Percentiles rank a stretch among this genome's conserved stretches.
These are phyloP conservation scores for Scaptomyza tumidula DNA, from an alignment of 2,888 invertebrate species.

Conservation along the genomic window DNA sequence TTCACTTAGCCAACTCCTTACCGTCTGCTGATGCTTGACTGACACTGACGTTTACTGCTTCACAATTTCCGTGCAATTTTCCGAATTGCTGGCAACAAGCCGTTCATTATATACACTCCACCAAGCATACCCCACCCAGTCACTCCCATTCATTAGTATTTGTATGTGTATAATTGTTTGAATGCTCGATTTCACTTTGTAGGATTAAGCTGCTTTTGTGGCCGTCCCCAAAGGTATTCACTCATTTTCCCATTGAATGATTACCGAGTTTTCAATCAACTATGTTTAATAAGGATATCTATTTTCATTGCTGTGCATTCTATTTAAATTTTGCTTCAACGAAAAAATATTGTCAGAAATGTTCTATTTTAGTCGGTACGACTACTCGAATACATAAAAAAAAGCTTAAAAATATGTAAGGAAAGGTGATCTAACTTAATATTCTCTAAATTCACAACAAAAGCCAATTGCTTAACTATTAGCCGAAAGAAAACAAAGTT, in stretches of 20 bases:
- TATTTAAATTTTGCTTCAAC: neutral
- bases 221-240: slow-evolving; percentile 3
- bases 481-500: neutral
- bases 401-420: neutral
- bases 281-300: slow-evolving; percentile 39
- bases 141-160: neutral
- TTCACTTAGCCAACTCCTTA: slow-evolving; percentile 37
- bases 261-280: slow-evolving; percentile 63
- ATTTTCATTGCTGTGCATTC: slow-evolving; percentile 15
- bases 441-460: neutral
- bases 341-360: neutral
- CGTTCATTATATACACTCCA: slow-evolving; percentile 10
- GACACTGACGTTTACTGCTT: slow-evolving; percentile 47
- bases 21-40: slow-evolving; percentile 28
- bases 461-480: neutral
- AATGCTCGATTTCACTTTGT: slow-evolving; percentile 53
- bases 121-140: neutral
- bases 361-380: neutral
- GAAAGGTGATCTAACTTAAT: neutral
- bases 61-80: slow-evolving; percentile 57
- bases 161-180: slow-evolving; percentile 57
- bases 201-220: slow-evolving; percentile 41
- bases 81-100: slow-evolving; percentile 31
- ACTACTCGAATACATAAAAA: neutral
- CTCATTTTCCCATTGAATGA: slow-evolving; percentile 48